These are phyloP conservation scores for Tenualosa thibaudeaui DNA, from an alignment of 2,797 vertebrate species.

Conservation along the genomic window DNA sequence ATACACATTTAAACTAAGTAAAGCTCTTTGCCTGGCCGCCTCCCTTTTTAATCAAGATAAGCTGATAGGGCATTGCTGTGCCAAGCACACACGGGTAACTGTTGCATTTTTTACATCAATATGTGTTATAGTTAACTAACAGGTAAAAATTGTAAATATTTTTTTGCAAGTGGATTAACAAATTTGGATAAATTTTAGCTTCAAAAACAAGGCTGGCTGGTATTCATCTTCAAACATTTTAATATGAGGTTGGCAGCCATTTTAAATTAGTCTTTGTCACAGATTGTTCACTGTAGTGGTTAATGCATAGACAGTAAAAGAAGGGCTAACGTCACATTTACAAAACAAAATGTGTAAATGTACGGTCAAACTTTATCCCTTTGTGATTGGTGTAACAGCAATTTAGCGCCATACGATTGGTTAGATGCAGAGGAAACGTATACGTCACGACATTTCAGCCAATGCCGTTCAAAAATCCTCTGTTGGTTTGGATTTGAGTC, in stretches of 20 bases:
- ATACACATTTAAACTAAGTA: background rate
- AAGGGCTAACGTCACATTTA: no score
- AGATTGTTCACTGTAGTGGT: no score
- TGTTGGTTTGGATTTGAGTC: slow-evolving; percentile 12
- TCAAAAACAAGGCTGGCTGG: no score
- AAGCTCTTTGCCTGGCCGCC: background rate
- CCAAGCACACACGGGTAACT: background rate
- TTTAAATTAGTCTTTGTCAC: no score
- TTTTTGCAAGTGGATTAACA: no score
- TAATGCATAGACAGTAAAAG: no score
- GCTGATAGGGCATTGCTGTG: background rate
- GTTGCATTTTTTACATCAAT: background rate
- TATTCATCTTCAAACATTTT: no score
- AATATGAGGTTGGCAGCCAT: no score
- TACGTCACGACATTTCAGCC: background rate
- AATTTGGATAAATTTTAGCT: no score
- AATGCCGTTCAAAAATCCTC: background rate
- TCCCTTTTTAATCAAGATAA: slow-evolving; percentile 1
- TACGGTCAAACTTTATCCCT: background rate
- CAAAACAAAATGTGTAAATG: no score
- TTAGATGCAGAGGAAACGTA: background rate
- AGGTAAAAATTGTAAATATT: no score
- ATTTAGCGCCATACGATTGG: background rate
- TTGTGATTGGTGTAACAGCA: background rate
- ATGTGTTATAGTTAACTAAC: background rate